A percentile compares a stretch with the other conserved stretches of the same genome.
Evolutionary conservation across 2,113 vertebrate genomes (phyloP).

Genomic region (Spheniscus mendiculus): DNA sequence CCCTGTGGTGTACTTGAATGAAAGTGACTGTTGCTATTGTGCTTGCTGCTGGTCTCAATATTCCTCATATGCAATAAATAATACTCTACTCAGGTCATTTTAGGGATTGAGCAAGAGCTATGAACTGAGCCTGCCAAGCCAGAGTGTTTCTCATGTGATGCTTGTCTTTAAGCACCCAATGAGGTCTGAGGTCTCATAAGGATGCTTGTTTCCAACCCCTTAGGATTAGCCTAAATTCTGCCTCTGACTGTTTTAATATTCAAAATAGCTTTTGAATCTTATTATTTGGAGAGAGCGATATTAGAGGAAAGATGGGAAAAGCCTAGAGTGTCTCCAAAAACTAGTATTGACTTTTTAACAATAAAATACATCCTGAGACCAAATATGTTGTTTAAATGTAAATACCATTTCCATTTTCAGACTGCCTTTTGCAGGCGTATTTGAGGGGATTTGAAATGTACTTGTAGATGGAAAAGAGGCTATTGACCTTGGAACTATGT

Average conservation of each 20-base stretch:
- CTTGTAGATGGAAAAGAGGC: conserved; percentile 41
- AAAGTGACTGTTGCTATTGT: not conserved
- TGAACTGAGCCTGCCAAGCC: not conserved
- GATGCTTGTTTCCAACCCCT: not conserved
- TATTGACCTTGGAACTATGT: conserved; percentile 49
- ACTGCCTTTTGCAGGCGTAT: conserved; percentile 43
- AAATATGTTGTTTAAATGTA: conserved; percentile 58
- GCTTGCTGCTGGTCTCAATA: not conserved
- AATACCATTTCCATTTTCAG: conserved; percentile 49
- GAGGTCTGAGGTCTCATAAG: not conserved
- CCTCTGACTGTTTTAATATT: conserved; percentile 1
- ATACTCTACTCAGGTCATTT: not conserved
- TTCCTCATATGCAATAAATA: not conserved
- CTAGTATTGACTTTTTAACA: conserved; percentile 48
- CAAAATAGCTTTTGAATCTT: conserved; percentile 30
- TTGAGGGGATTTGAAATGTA: conserved; percentile 47
- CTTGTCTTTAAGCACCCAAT: not conserved
- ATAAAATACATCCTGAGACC: conserved; percentile 6
- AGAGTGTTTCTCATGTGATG: not conserved
- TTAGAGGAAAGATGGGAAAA: not conserved
- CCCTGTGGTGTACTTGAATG: not conserved
- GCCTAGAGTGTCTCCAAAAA: conserved; percentile 3
- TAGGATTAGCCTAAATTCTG: conserved; percentile 49
- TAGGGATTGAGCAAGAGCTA: not conserved
- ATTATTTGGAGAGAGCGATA: conserved; percentile 6